phyloP scores from a whole-genome alignment of 2,113 vertebrate genomes.

The Eptesicus fuscus region DNA sequence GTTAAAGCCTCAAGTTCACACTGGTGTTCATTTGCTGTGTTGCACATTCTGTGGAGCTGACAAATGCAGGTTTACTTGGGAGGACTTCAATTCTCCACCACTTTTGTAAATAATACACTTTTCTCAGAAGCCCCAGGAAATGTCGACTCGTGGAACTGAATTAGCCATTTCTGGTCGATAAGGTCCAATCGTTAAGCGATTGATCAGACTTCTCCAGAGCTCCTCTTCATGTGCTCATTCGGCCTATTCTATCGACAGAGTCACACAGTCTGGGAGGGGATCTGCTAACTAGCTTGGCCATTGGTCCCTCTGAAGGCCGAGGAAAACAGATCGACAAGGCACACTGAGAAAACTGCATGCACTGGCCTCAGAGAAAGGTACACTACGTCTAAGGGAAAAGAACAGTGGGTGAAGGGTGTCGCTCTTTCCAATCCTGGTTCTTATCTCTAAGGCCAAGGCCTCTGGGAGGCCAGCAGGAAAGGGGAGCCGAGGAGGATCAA shows the following conservation, averaged over 20 bases:
- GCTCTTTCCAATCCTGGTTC: not conserved
- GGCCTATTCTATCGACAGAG: not conserved
- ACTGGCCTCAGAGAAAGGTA: not conserved
- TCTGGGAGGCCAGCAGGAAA: not conserved
- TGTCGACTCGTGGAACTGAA: not conserved
- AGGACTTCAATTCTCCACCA: not conserved
- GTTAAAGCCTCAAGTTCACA: not conserved
- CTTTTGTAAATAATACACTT: not conserved
- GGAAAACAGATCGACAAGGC: not conserved
- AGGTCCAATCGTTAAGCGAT: slow-evolving; percentile 17
- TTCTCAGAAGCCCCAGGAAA: not conserved
- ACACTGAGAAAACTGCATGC: fast-evolving
- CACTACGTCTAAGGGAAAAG: not conserved
- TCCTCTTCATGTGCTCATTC: not conserved
- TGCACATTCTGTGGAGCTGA: not conserved
- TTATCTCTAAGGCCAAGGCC: not conserved
- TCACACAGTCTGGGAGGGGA: not conserved
- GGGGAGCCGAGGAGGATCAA: not conserved
- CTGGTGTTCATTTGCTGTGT: not conserved
- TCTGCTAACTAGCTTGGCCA: not conserved
- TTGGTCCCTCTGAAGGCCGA: not conserved
- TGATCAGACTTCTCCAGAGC: slow-evolving; percentile 22
- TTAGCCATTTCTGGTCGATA: slow-evolving; percentile 40
- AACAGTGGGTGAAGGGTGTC: not conserved
- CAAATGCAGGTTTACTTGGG: not conserved